phyloP scores from a whole-genome alignment of 37 sponge, comb jelly and placozoan genomes.

The Axinella damicornis region DNA sequence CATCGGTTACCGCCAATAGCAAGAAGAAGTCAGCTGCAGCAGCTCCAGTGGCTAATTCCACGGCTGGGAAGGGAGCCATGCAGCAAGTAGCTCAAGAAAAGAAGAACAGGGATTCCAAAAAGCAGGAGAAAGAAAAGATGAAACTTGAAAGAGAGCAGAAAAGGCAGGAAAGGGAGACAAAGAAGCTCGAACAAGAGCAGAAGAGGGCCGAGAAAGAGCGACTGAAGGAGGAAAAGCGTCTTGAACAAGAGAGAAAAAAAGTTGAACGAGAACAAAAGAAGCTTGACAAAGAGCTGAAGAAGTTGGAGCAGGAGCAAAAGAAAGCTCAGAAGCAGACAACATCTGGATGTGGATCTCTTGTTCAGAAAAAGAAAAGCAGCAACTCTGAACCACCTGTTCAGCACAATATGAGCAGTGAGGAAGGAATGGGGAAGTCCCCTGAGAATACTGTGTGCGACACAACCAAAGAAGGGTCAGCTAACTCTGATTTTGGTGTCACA shows the following conservation, averaged over 20 bases:
- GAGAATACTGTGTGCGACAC: no score
- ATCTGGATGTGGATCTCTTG: no score
- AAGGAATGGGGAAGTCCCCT: no score
- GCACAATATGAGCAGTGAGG: no score
- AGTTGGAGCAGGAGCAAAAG: conserved; percentile 9
- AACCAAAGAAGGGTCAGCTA: no score
- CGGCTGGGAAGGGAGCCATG: neutral
- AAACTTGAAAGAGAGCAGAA: conserved; percentile 4
- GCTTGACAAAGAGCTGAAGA: conserved; percentile 29
- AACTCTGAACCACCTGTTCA: neutral
- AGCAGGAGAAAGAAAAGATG: conserved; percentile 20
- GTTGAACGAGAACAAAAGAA: conserved; percentile 27
- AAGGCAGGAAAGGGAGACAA: conserved; percentile 3
- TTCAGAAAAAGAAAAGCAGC: no score
- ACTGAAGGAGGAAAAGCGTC: conserved; percentile 14
- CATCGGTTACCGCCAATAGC: no score
- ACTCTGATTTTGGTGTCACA: no score
- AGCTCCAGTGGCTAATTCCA: neutral
- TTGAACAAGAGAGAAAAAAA: conserved; percentile 43
- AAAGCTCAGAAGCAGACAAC: neutral
- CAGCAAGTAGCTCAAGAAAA: neutral
- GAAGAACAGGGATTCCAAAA: neutral
- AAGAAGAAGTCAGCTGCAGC: no score
- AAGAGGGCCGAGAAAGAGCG: conserved; percentile 37
- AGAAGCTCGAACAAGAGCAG: conserved; percentile 27